Base-by-base conservation (phyloP, 2,888 invertebrate genomes). In the Amblyteles armatorius region DNA sequence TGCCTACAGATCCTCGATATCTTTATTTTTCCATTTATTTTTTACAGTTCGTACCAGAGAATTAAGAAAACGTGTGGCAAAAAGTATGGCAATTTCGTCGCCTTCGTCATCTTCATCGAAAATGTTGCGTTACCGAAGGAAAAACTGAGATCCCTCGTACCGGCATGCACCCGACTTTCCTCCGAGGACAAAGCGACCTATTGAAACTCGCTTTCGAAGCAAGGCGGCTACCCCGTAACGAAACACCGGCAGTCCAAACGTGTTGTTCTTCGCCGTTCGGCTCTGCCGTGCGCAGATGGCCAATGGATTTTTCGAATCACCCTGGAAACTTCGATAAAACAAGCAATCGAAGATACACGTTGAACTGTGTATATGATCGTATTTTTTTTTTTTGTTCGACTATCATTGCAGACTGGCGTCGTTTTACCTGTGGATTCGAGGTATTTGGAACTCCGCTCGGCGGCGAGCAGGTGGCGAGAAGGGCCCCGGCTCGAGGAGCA, bases 121-220 rank as follows among this genome's bases (percentile, higher is more conserved):
- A 73, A 40, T 26, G 3, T 7, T 22, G 16, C 26, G 83, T 36
- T 82, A 79, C 85, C 80, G 71, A 73, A 33, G 57, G 67, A 77
- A 80, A 84, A 84, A 71, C 63, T 26, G 26, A 71, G 22, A 55
- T 26, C 73, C 60, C 68, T 79, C 82, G 78, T 85, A 86, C 87
- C 87, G 76, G 79, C 87, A 84, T 84, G 87, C 85, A 88, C 86
- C 88, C 89, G 90, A 90, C 90, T 91, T 91, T 91, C 91, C 90
- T 89, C 84, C 55, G 55, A 86, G 92, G 91, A 93, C 93, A 93
- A 93, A 92, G 55, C 44, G 92, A 92, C 93, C 92, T 92, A 93
- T 93, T 92, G 88, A 92, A 92, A 89, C 89, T 63, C 69, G 88
- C 89, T 87, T 88, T 88, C 90, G 88, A 91, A 76, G 9, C 74